Conservation (phyloP, 1,140 invertebrate genomes). For the Thaumetopoea pityocampa region DNA sequence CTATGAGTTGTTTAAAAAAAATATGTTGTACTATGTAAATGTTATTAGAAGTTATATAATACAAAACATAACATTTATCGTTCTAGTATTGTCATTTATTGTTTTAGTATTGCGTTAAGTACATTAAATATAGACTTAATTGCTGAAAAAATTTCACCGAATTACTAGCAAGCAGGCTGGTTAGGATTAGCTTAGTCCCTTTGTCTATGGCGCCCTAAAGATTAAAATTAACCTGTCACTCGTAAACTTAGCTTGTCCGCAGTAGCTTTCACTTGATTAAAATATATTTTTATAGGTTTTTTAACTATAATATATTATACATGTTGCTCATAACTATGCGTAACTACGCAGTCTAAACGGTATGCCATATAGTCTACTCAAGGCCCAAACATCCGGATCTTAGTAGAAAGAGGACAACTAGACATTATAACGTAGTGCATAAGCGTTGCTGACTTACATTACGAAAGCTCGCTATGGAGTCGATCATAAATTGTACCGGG, state of each 20-base stretch:
- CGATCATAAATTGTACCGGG: slow-evolving; percentile 66
- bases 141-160: no score
- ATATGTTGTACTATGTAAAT: no score
- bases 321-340: neutral
- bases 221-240: no score
- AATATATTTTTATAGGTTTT: neutral
- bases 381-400: slow-evolving; percentile 23
- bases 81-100: no score
- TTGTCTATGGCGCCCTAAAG: slow-evolving; percentile 15
- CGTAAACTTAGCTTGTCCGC: no score
- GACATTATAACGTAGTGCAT: slow-evolving; percentile 29
- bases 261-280: slow-evolving; percentile 30
- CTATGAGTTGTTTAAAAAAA: no score
- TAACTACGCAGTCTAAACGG: neutral
- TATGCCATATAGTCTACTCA: neutral
- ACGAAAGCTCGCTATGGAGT: slow-evolving; percentile 61
- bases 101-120: no score
- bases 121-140: no score
- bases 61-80: no score
- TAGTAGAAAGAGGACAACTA: slow-evolving; percentile 24
- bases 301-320: neutral
- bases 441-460: slow-evolving; percentile 50
- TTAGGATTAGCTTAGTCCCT: slow-evolving; percentile 4
- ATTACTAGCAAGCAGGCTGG: no score
- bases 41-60: no score